Evolutionary conservation across 2,797 vertebrate species (phyloP).

Genomic region (Siniperca obscura): DNA sequence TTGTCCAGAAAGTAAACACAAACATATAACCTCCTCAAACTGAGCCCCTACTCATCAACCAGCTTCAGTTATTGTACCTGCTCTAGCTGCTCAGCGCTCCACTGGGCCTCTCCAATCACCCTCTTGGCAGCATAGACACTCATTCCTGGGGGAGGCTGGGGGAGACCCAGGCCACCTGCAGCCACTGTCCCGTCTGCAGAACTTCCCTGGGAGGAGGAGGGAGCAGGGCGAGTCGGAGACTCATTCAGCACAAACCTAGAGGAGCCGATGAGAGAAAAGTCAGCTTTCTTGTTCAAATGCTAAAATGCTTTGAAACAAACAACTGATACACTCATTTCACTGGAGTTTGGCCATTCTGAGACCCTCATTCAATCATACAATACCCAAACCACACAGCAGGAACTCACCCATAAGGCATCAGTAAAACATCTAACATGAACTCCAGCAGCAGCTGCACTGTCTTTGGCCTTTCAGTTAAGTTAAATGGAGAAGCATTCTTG

Average conservation of each 20-base stretch:
- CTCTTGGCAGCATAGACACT: constrained; percentile 97
- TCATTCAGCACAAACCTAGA: constrained; percentile 95
- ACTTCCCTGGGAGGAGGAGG: constrained; percentile 87
- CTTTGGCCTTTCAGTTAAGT: constrained; percentile 97
- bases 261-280: neutral
- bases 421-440: constrained; percentile 98
- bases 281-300: neutral
- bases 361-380: neutral
- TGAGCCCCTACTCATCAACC: neutral
- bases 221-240: constrained; percentile 91
- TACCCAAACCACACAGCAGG: neutral
- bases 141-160: constrained; percentile 97
- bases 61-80: constrained; percentile 85
- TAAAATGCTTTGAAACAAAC: neutral
- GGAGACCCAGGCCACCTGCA: constrained; percentile 86
- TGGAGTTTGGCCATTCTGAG: neutral
- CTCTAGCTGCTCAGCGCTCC: constrained; percentile 96
- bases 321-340: neutral
- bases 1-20: neutral
- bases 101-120: constrained; percentile 95
- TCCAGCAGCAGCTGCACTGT: constrained; percentile 96
- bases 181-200: constrained; percentile 80
- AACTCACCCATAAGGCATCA: constrained; percentile 98
- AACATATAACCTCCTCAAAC: neutral
- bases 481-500: constrained; percentile 92